phyloP scores from a whole-genome alignment of 2,888 invertebrate genomes.

The Vandiemenella viatica region DNA sequence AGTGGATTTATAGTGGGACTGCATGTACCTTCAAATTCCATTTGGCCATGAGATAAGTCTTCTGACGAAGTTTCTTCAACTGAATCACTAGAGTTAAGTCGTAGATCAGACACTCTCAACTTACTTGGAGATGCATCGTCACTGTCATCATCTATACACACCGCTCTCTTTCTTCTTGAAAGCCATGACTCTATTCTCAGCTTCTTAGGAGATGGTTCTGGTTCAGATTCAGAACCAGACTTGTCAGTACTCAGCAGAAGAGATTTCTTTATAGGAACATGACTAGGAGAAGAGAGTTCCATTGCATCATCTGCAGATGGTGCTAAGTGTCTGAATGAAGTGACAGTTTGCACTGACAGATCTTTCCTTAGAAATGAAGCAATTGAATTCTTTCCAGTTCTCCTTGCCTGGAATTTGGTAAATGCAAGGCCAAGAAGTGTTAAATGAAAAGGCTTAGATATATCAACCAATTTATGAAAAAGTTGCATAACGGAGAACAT shows the following conservation, averaged over 20 bases:
- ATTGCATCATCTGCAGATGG: conserved; percentile 1
- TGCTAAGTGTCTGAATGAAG: conserved; percentile 6
- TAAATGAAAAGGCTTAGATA: conserved; percentile 56
- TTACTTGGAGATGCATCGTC: conserved; percentile 52
- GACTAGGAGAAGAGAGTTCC: background rate
- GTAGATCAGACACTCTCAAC: conserved; percentile 47
- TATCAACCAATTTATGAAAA: conserved; percentile 19
- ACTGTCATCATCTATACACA: conserved; percentile 19
- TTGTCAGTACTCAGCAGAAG: conserved; percentile 32
- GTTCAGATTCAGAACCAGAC: conserved; percentile 44
- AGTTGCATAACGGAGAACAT: conserved; percentile 16
- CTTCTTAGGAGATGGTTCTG: conserved; percentile 64
- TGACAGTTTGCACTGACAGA: conserved; percentile 59
- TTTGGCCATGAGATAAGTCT: conserved; percentile 5
- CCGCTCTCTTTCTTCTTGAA: conserved; percentile 4
- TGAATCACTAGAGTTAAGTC: conserved; percentile 45
- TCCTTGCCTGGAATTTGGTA: conserved; percentile 61
- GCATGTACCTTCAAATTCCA: background rate
- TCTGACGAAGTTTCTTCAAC: conserved; percentile 23
- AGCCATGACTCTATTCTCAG: conserved; percentile 35
- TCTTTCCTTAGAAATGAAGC: conserved; percentile 61
- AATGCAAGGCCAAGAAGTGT: conserved; percentile 67
- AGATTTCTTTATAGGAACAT: background rate
- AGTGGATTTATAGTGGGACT: background rate
- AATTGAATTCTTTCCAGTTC: conserved; percentile 52